Percentiles rank a stretch among this genome's conserved stretches.
Conservation (phyloP, 35 echinoderm and acorn worm species). For the Acanthaster planci region DNA sequence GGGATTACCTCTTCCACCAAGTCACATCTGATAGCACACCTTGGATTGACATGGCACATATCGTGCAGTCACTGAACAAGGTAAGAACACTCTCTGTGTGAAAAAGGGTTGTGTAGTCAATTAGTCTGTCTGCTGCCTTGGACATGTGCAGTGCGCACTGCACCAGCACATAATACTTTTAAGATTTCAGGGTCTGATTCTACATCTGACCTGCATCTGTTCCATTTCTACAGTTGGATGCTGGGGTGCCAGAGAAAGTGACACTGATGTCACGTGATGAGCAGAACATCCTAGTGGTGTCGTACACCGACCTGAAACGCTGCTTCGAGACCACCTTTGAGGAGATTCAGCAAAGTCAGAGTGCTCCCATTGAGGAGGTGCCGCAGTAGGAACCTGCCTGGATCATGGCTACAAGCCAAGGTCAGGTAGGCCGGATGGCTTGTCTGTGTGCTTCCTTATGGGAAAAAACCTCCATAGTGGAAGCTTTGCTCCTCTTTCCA, state of each 20-base stretch:
- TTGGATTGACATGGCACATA: slow-evolving; percentile 94
- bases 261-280: slow-evolving; percentile 91
- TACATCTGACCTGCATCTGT: background rate
- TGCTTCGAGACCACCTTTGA: slow-evolving; percentile 90
- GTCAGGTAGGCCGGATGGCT: background rate
- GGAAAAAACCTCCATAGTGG: too few relatives aligned
- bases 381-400: background rate
- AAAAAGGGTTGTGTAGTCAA: background rate
- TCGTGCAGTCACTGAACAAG: slow-evolving; percentile 96
- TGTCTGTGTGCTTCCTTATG: background rate
- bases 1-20: slow-evolving; percentile 96
- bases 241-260: slow-evolving; percentile 90
- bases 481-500: background rate
- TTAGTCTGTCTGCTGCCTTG: background rate
- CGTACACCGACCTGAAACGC: slow-evolving; percentile 83
- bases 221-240: slow-evolving; percentile 83
- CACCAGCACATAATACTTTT: background rate
- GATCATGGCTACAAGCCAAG: background rate
- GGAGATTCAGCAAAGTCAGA: slow-evolving; percentile 53
- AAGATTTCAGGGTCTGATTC: background rate
- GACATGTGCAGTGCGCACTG: too few relatives aligned
- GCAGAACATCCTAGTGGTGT: slow-evolving; percentile 93
- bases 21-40: slow-evolving; percentile 80
- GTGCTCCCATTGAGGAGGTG: background rate
- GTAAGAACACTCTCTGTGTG: slow-evolving; percentile 16